phyloP scores from a whole-genome alignment of 2,113 vertebrate genomes.

The Crotalus horridus region DNA sequence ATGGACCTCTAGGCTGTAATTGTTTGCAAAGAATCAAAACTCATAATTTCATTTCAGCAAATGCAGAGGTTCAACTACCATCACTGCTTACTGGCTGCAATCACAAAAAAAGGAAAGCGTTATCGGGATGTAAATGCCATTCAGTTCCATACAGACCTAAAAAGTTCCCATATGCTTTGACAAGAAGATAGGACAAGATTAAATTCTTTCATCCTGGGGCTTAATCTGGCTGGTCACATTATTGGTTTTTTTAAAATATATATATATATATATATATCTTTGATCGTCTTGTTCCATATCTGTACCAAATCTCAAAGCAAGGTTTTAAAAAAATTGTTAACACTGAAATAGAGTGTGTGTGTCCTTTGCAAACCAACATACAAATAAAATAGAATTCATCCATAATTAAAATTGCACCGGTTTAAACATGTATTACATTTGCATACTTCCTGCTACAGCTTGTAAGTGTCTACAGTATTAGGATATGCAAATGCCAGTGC shows the following conservation, averaged over 20 bases:
- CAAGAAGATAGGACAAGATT: neutral
- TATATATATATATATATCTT: too few species aligned
- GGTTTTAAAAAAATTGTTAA: neutral
- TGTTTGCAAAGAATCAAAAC: neutral
- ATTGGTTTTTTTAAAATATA: neutral
- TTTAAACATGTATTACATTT: conserved; percentile 23
- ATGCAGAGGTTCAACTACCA: neutral
- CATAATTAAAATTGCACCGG: conserved; percentile 13
- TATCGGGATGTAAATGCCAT: too few species aligned
- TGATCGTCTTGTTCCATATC: neutral
- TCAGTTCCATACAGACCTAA: neutral
- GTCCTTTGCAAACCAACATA: conserved; percentile 13
- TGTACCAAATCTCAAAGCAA: neutral
- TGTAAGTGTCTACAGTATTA: neutral
- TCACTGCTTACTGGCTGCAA: neutral
- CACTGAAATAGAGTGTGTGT: neutral
- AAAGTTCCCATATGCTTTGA: neutral
- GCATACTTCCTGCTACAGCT: neutral
- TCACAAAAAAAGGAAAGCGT: neutral
- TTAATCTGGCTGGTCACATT: neutral
- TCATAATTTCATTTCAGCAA: too few species aligned
- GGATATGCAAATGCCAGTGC: neutral
- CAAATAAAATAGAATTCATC: neutral
- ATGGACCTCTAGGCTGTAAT: neutral
- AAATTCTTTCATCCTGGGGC: neutral